phyloP scores from a whole-genome alignment of 2,113 vertebrate genomes.

The Macaca mulatta region DNA sequence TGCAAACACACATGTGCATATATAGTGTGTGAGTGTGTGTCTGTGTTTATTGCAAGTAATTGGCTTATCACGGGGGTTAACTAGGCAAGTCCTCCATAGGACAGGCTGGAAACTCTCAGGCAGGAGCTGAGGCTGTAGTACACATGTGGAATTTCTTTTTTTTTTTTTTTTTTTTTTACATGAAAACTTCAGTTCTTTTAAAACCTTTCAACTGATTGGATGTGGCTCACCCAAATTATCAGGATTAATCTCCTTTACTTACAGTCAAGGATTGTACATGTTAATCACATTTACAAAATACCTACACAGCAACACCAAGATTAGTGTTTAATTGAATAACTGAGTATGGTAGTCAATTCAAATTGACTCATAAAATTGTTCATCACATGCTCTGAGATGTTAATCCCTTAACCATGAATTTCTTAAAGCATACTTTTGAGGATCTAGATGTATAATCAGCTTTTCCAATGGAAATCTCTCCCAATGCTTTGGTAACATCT shows the following conservation, averaged over 20 bases:
- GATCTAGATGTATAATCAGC: background rate
- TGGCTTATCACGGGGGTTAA: background rate
- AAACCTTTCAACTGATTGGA: background rate
- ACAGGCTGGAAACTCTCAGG: background rate
- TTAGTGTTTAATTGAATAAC: background rate
- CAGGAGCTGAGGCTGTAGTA: background rate
- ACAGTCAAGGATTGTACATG: background rate
- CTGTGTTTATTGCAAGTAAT: background rate
- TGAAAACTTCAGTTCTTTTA: background rate
- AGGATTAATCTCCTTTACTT: conserved; percentile 1
- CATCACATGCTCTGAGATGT: background rate
- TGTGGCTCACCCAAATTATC: background rate
- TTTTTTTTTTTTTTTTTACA: background rate
- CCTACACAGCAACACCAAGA: background rate
- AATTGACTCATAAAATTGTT: background rate
- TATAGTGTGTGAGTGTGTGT: background rate
- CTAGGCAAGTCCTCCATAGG: background rate
- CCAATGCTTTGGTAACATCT: background rate
- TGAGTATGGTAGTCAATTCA: background rate
- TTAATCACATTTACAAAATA: conserved; percentile 30
- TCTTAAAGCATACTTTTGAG: background rate
- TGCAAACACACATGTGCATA: background rate
- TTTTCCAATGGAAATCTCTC: conserved; percentile 15
- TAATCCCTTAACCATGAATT: background rate
- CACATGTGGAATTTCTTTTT: background rate